These are phyloP conservation scores for Andrena hattorfiana DNA, from an alignment of 2,888 invertebrate genomes.

Conservation along the genomic window DNA sequence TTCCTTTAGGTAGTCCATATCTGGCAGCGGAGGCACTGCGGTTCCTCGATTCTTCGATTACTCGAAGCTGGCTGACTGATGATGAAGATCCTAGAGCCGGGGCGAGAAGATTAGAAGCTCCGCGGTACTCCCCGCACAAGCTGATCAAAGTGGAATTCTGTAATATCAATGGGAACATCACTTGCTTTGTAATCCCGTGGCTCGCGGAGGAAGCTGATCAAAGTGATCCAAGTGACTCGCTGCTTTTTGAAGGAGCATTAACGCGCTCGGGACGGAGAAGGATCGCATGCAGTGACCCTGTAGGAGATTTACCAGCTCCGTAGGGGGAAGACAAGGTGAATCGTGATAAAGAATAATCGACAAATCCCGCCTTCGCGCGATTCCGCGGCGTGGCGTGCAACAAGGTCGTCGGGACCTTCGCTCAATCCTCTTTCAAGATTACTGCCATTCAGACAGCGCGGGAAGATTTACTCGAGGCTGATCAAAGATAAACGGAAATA, in stretches of 20 bases:
- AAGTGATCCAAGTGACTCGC: too few relatives aligned
- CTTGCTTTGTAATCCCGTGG: too few relatives aligned
- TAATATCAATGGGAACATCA: too few relatives aligned
- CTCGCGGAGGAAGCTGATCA: too few relatives aligned
- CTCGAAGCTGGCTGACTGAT: too few relatives aligned
- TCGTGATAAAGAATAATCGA: conserved; percentile 20
- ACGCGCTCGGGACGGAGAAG: not conserved
- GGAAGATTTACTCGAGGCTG: not conserved
- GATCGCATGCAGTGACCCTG: not conserved
- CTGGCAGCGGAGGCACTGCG: too few relatives aligned
- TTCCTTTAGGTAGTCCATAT: too few relatives aligned
- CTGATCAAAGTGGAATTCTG: too few relatives aligned
- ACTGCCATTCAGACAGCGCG: not conserved
- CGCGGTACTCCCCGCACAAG: too few relatives aligned
- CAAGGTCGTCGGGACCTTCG: conserved; percentile 16
- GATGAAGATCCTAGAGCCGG: too few relatives aligned
- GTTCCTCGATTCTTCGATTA: too few relatives aligned
- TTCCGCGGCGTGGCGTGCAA: not conserved
- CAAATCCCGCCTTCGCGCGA: not conserved
- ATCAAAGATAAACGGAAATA: conserved; percentile 2
- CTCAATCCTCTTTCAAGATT: not conserved
- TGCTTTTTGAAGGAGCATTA: not conserved
- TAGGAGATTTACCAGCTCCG: not conserved
- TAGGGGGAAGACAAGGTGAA: conserved; percentile 3
- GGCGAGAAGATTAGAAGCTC: too few relatives aligned